A percentile compares a stretch with the other conserved stretches of the same genome.
These are phyloP conservation scores for Prosapia bicincta DNA, from an alignment of 2,888 invertebrate genomes.

Conservation along the genomic window DNA sequence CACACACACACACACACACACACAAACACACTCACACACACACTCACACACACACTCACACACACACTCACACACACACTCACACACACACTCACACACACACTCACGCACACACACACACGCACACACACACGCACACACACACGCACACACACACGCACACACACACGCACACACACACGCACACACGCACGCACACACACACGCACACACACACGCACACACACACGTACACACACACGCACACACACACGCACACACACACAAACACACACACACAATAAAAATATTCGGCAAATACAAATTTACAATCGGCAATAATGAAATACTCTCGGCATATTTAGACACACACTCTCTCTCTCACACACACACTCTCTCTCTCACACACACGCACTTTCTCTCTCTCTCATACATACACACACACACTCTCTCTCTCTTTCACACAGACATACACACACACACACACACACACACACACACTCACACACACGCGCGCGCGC, in stretches of 20 bases:
- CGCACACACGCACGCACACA: not conserved
- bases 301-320: too few species aligned
- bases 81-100: not conserved
- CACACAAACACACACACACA: too few species aligned
- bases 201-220: not conserved
- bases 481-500: not conserved
- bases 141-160: not conserved
- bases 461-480: not conserved
- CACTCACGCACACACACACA: not conserved
- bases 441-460: not conserved
- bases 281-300: not conserved
- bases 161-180: not conserved
- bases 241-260: too few species aligned
- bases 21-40: too few species aligned
- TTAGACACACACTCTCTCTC: not conserved
- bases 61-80: not conserved
- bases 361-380: not conserved
- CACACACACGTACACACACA: not conserved
- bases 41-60: not conserved
- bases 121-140: not conserved
- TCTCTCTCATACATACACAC: too few species aligned
- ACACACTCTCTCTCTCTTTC: too few species aligned
- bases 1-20: too few species aligned
- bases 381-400: too few species aligned
- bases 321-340: not conserved